These are phyloP conservation scores for Muscicapa adusta DNA, from an alignment of 2,113 vertebrate genomes.

Conservation along the genomic window DNA sequence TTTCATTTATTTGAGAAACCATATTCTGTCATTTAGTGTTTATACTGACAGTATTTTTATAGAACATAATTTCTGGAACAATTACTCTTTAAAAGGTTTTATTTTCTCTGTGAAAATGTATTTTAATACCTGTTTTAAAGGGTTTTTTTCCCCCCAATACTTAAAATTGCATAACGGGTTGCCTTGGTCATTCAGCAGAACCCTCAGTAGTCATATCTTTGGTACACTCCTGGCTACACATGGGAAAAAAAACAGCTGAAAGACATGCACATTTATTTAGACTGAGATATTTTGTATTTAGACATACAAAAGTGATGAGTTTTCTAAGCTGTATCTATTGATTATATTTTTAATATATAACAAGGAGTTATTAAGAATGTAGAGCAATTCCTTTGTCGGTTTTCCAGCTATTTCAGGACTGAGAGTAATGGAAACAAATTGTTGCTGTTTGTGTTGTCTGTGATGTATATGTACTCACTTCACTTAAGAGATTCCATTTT, in stretches of 20 bases:
- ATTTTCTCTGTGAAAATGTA: background rate
- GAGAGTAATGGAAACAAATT: background rate
- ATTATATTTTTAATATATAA: background rate
- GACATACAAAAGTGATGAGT: background rate
- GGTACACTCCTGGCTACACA: background rate
- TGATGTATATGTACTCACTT: background rate
- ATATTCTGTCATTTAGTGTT: background rate
- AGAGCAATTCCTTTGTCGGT: background rate
- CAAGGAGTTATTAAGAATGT: background rate
- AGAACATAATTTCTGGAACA: background rate
- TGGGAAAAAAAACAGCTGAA: background rate
- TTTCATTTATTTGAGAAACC: background rate
- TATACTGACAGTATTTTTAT: background rate
- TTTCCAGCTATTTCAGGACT: background rate
- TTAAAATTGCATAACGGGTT: background rate
- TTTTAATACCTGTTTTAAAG: background rate
- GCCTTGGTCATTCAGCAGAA: background rate
- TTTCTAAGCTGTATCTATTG: background rate
- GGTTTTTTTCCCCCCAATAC: fast-evolving
- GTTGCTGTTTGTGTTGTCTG: background rate
- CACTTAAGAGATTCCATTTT: background rate
- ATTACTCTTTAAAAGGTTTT: background rate
- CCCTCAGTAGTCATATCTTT: background rate
- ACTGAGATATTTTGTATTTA: background rate
- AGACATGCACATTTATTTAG: background rate